Conservation (phyloP, 1,140 invertebrate genomes). For the Drosophila arizonae region DNA sequence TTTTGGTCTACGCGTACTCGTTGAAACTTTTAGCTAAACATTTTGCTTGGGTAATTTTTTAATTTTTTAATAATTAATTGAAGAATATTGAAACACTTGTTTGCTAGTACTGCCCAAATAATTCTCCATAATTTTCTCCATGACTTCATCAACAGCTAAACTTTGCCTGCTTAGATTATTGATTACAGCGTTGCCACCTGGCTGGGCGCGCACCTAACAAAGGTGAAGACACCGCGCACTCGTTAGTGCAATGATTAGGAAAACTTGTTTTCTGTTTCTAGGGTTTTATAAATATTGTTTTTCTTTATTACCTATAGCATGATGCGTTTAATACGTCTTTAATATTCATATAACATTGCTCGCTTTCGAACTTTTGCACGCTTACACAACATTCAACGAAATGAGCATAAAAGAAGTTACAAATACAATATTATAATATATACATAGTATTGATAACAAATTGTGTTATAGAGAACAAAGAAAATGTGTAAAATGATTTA, state of each 20-base stretch:
- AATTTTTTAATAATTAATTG: too few relatives aligned
- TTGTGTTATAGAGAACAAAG: slow-evolving; percentile 32
- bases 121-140: too few relatives aligned
- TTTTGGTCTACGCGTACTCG: background rate
- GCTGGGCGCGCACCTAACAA: background rate
- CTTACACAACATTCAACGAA: slow-evolving; percentile 66
- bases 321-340: slow-evolving; percentile 71
- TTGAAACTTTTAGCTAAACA: too few relatives aligned
- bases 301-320: slow-evolving; percentile 69
- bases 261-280: background rate
- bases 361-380: slow-evolving; percentile 46
- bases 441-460: slow-evolving; percentile 47
- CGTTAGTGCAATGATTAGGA: slow-evolving; percentile 3
- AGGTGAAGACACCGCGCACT: slow-evolving; percentile 5
- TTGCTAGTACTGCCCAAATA: too few relatives aligned
- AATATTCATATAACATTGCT: slow-evolving; percentile 75
- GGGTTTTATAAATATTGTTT: slow-evolving; percentile 66
- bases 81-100: too few relatives aligned
- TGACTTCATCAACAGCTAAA: too few relatives aligned
- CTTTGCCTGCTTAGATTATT: background rate
- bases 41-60: too few relatives aligned
- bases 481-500: slow-evolving; percentile 24
- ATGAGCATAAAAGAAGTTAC: slow-evolving; percentile 54
- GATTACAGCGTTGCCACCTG: background rate
- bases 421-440: slow-evolving; percentile 58